Evolutionary conservation across 2,888 invertebrate genomes (phyloP), one percentile per base, ranked within the genome.

Genomic region (Hyposoter dolosus): DNA sequence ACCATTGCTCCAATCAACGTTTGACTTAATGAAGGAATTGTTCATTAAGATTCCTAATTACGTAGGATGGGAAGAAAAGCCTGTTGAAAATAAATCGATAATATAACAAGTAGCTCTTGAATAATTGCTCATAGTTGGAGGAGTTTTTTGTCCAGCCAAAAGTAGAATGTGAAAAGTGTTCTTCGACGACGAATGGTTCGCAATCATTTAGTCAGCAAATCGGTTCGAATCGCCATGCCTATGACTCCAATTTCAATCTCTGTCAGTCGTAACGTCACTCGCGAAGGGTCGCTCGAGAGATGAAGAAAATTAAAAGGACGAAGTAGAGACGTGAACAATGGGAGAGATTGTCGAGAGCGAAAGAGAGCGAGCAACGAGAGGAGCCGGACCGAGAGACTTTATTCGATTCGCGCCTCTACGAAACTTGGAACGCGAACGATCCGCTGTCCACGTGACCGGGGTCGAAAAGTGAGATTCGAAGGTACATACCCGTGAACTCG

Each of bases 351-450:
- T 15, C 35, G n/a, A 28, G 35, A 53, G 47, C 50, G 17, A 68
- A 40, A 47, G 19, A 28, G 60, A 45, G 47, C 32, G 35, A 45
- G 40, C 12, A 71, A 65, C 35, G 53, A 47, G 43, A 63, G 32
- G 63, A 50, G 71, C 35, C 40, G 19, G 15, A 65, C 76, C 74
- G 82, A 28, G 85, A 83, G 69, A 87, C 83, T 88, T 86, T 86
- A 88, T 88, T 88, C 87, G 87, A 88, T 88, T 89, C 84, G 85
- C 86, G 86, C 87, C 86, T 85, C 75, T 81, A 66, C 71, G 83
- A 88, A 88, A 85, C 86, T 72, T 86, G 80, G 85, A 88, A 83
- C 87, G 88, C 87, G 88, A 88, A 88, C 88, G 88, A 87, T 83
- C 83, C 77, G 71, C 75, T 45, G 72, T 83, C 77, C 83, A 86